phyloP scores from a whole-genome alignment of 2,113 vertebrate genomes.

The Pachycephala philippinensis region DNA sequence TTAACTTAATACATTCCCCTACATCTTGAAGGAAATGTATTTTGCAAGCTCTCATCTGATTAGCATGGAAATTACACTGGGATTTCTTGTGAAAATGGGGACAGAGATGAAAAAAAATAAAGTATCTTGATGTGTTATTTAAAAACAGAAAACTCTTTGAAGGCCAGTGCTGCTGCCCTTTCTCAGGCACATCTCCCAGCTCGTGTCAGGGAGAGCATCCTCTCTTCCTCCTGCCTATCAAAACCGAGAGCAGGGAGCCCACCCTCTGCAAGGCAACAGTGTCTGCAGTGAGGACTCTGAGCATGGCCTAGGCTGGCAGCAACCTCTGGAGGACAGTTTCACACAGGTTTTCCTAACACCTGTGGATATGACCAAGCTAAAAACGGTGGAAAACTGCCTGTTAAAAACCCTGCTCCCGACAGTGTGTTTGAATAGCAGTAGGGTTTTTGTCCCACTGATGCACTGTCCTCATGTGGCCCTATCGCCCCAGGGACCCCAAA shows the following conservation, averaged over 20 bases:
- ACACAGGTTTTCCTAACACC: neutral
- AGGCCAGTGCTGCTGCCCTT: neutral
- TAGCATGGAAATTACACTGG: conserved; percentile 11
- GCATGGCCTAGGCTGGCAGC: neutral
- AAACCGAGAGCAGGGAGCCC: neutral
- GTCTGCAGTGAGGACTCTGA: neutral
- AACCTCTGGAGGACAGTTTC: neutral
- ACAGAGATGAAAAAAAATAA: neutral
- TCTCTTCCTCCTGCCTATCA: neutral
- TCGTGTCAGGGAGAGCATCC: neutral
- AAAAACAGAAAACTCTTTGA: neutral
- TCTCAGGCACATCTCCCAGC: neutral
- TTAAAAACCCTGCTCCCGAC: neutral
- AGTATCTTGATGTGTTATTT: neutral
- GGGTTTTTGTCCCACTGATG: neutral
- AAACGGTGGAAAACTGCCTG: neutral
- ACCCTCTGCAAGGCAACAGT: neutral
- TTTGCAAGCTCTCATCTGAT: conserved; percentile 15
- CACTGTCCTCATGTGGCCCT: neutral
- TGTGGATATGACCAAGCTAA: neutral
- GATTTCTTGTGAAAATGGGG: neutral
- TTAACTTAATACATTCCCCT: neutral
- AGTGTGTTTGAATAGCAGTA: neutral
- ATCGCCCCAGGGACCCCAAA: neutral
- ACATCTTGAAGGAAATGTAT: neutral